phyloP scores from a whole-genome alignment of 2,888 invertebrate species.

The Thera britannica region DNA sequence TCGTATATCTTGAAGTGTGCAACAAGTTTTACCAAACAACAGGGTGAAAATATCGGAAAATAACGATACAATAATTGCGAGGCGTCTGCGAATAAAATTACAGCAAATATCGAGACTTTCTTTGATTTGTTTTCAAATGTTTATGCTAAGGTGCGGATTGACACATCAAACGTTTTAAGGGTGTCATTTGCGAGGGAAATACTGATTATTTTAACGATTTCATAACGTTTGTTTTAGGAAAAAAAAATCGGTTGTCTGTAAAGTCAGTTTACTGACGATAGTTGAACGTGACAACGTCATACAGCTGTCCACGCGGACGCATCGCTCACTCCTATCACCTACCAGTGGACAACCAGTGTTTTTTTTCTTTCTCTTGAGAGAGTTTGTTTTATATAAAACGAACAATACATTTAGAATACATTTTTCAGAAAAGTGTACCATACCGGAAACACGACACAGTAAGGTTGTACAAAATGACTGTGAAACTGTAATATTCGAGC shows the following conservation, averaged over 20 bases:
- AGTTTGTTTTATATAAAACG: too few species aligned
- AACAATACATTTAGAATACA: neutral
- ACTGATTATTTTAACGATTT: neutral
- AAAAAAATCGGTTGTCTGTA: too few species aligned
- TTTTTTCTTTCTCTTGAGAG: too few species aligned
- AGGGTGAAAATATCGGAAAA: conserved; percentile 23
- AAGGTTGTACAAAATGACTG: conserved; percentile 12
- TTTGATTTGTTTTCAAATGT: conserved; percentile 14
- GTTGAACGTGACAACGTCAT: too few species aligned
- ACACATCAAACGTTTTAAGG: conserved; percentile 5
- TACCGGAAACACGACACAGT: conserved; percentile 3
- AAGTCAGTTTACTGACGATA: too few species aligned
- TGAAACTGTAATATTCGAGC: conserved; percentile 10
- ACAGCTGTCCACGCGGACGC: too few species aligned
- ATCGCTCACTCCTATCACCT: too few species aligned
- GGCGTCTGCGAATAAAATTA: conserved; percentile 24
- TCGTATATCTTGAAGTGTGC: conserved; percentile 12
- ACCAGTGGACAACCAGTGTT: too few species aligned
- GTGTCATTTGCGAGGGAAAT: neutral
- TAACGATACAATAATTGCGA: conserved; percentile 31
- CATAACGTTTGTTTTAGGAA: neutral
- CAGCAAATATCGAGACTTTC: conserved; percentile 5
- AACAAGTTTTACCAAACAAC: conserved; percentile 11
- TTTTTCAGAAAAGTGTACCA: neutral
- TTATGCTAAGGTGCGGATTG: conserved; percentile 4